Evolutionary conservation across 2,113 vertebrate genomes (phyloP), one percentile per base, ranked within the genome.

Genomic region (Periophthalmodon schlosseri): DNA sequence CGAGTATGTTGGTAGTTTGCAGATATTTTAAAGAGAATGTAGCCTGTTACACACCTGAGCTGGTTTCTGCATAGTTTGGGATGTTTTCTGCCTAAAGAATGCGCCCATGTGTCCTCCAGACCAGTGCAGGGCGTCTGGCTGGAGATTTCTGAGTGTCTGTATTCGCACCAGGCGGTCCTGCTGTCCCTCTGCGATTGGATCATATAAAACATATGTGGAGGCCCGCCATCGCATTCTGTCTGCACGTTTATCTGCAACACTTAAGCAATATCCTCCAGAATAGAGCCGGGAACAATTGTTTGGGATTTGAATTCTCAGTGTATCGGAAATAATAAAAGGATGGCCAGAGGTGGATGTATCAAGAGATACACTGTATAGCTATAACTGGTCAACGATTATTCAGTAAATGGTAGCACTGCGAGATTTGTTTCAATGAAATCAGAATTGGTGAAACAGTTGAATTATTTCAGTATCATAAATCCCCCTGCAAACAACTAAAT

Each of bases 151-250:
- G 34, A 20, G 63, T 44, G 34, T 64, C 33, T 21, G 63, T 65
- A 20, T 65, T 65, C 34, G 16, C 63, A 65, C 63, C 63, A n/a
- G 63, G 63, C 34, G 63, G 63, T 65, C n/a, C 34, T 4, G 63
- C 63, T 21, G 63, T 65, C 63, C 63, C 34, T 65, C 34, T n/a
- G 18, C 18, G 63, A 21, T 34, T 21, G 63, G 39, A n/a, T 65
- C 63, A 65, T 65, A 34, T 65, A 39, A 65, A 65, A 65, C 63
- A 65, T 36, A 65, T 65, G 63, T 18, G 63, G 36, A 65, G 18
- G 34, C 34, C 63, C 4, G 34, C 34, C 16, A 34, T 64, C 16
- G 11, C 2, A 20, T 64, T 18, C 61, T 36, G 33, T 65, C 33
- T 44, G 18, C 34, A 34, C 63, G 34, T 39, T 65, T 65, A 65